Base-by-base conservation (phyloP, 2,888 invertebrate species). In the Nomada flava region DNA sequence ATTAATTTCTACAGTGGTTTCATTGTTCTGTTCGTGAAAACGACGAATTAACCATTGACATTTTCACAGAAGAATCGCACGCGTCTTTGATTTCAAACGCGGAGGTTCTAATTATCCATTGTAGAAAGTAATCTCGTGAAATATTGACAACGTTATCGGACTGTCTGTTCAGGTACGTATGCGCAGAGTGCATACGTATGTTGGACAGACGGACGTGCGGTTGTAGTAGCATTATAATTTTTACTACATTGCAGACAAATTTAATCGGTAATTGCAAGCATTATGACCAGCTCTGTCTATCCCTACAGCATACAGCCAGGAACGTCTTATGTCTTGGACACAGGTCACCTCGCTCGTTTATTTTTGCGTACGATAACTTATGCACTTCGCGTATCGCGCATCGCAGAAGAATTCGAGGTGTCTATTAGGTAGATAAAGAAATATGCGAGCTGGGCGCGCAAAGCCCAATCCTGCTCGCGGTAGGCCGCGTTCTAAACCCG, bases 401-500 rank as follows among this genome's bases (percentile, higher is more conserved):
- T 83, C 86, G 55, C 75, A 88, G 92, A 91, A 92, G 92, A 92
- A 82, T 85, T 36, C 74, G 68, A 88, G 82, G 79, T 88, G 85
- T 84, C 62, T 83, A 53, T 83, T 90, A 89, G 89, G 85, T 89
- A 90, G 89, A 75, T 89, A 88, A 74, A 72, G 76, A 82, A 50
- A 80, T 71, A 82, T 90, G 90, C 90, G 92, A 93, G 92, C 92
- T 93, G 93, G 93, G 93, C 93, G 93, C 93, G 93, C 93, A 94
- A 94, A 90, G 93, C 93, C 93, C 92, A 89, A 91, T 84, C 69
- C 87, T 79, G 92, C 93, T 93, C 92, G 90, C 77, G 79, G 79
- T 92, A 93, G 93, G 92, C 91, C 93, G 93, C 93, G 93, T 91
- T 92, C 90, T 93, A 93, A 93, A 93, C 92, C 93, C 93, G 93